Base-by-base conservation (phyloP, 2,888 invertebrate species). In the Philereme transversata region DNA sequence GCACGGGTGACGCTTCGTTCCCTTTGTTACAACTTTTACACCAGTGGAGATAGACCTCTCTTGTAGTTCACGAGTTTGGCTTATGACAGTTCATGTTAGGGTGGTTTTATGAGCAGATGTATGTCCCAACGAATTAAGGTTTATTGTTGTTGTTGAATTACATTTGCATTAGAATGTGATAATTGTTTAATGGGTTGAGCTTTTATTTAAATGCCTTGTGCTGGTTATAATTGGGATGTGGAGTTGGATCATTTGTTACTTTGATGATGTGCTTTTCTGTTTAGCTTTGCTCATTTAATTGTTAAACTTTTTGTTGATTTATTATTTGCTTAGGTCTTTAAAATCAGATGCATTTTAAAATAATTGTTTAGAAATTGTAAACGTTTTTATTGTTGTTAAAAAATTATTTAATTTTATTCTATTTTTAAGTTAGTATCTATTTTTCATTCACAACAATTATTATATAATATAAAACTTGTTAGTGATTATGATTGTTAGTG, bases 161-260 rank as follows among this genome's bases (percentile, higher is more conserved):
- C 79, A 89, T 90, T 90, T 87, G 88, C 88, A 89, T 90, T 76
- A 81, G 73, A 86, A 83, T 74, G 81, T 76, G 79, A 86, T 90
- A 84, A 89, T 88, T 89, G 88, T 81, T 85, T 81, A 80, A 82
- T 84, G 76, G 81, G 70, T 71, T 74, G 76, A 67, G 69, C 68
- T 74, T 65, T 61, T 47, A 52, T 60, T 59, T 64, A 62, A 65
- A 66, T 64, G 58, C 51, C 56, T 63, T 61, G 64, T 64, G 58
- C 57, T 43, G 46, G 58, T 45, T 46, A 50, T 62, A 62, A 59
- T 61, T 49, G 55, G 52, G 49, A 51, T 47, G 54, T 45, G 49
- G 55, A 46, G 52, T 61, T 60, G 49, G 41, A 45, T 49, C 55
- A 60, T 60, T 67, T 62, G 40, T 57, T 34, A 51, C 35, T 51